Conservation (phyloP, 2,797 vertebrate genomes). For the Manis javanica region DNA sequence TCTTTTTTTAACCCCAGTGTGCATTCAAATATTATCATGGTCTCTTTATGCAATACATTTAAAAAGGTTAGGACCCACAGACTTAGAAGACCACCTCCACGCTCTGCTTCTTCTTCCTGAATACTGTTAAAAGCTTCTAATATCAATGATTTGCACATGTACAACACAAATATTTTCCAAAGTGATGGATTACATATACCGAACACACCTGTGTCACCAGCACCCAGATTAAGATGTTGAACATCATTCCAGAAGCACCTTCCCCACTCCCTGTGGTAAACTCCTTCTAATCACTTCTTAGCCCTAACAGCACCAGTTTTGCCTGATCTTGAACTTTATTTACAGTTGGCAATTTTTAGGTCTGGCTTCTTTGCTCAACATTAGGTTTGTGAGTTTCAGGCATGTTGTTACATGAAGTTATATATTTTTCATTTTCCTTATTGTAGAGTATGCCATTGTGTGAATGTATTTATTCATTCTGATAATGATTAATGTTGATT, state of each 20-base stretch:
- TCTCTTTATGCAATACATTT: background rate
- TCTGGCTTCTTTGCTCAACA: background rate
- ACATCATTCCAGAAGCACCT: background rate
- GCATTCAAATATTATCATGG: background rate
- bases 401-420: background rate
- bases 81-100: background rate
- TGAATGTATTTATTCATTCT: background rate
- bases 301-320: background rate
- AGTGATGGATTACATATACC: background rate
- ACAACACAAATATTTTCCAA: background rate
- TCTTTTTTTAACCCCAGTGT: background rate
- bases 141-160: background rate
- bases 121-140: background rate
- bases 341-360: background rate
- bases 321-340: background rate
- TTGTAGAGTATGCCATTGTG: background rate
- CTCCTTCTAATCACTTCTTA: background rate
- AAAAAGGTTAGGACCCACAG: background rate
- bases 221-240: background rate
- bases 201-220: background rate
- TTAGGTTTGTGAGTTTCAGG: background rate
- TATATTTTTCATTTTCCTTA: background rate
- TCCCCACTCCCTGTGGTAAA: background rate
- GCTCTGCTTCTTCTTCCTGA: background rate
- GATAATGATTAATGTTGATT: background rate